Evolutionary conservation across 1,140 invertebrate species (phyloP).

Genomic region (Euglossa dilemma): DNA sequence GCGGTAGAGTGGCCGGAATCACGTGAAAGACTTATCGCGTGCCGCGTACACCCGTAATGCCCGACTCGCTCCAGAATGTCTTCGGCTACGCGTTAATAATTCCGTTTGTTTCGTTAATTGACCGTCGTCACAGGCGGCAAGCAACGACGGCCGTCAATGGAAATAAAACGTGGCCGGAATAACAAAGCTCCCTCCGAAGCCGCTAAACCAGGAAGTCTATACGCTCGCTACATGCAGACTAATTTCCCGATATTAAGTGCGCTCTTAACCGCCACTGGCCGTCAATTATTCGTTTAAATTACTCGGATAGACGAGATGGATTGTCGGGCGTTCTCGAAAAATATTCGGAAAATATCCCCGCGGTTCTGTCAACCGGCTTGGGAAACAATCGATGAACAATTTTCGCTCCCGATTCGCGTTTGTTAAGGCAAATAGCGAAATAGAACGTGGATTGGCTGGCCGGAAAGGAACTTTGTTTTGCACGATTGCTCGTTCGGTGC

Average conservation of each 20-base stretch:
- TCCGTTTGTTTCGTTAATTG: constrained; percentile 38
- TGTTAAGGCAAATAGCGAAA: too few relatives aligned
- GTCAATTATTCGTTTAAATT: background rate
- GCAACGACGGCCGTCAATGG: background rate
- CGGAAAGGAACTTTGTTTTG: too few relatives aligned
- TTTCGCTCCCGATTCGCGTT: too few relatives aligned
- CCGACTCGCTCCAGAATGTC: constrained; percentile 36
- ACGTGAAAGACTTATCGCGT: constrained; percentile 55
- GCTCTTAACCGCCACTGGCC: background rate
- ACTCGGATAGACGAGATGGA: background rate
- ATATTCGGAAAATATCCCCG: too few relatives aligned
- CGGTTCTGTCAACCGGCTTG: too few relatives aligned
- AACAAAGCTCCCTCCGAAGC: background rate
- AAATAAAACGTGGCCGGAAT: background rate
- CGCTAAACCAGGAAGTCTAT: background rate
- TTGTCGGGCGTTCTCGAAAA: too few relatives aligned
- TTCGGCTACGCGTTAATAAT: constrained; percentile 33
- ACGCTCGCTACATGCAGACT: background rate
- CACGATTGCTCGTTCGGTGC: too few relatives aligned
- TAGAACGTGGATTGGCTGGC: too few relatives aligned
- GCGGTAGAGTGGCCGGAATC: constrained; percentile 31
- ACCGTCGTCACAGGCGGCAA: background rate
- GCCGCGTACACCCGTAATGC: constrained; percentile 44
- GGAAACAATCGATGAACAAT: too few relatives aligned
- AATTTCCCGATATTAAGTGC: background rate